These are phyloP conservation scores for Urocitellus parryii DNA, from an alignment of 2,113 vertebrate species.

Conservation along the genomic window DNA sequence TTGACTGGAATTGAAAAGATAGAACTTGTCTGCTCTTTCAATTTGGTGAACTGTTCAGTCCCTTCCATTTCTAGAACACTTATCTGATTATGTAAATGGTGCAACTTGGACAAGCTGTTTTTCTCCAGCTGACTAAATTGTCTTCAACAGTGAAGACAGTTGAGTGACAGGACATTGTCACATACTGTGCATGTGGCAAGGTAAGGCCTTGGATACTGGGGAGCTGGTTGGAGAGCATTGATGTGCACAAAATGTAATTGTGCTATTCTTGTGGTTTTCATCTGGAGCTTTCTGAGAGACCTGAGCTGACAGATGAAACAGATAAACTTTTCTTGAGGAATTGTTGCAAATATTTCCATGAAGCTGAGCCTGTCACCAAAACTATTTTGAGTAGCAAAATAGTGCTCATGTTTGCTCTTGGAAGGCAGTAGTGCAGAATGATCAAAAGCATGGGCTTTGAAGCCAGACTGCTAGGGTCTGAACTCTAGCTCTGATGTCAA, in stretches of 20 bases:
- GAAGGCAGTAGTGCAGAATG: not conserved
- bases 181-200: not conserved
- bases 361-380: not conserved
- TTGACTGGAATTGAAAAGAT: not conserved
- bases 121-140: not conserved
- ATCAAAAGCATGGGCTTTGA: not conserved
- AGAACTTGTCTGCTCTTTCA: not conserved
- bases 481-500: not conserved
- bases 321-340: not conserved
- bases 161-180: not conserved
- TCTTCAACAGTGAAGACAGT: not conserved
- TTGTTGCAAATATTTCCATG: not conserved
- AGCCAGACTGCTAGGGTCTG: not conserved
- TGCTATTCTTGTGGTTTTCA: not conserved
- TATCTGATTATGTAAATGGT: not conserved
- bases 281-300: not conserved
- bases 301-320: not conserved
- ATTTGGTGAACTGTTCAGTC: not conserved
- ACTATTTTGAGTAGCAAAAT: not conserved
- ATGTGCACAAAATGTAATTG: not conserved
- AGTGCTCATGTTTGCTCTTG: not conserved
- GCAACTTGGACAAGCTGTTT: not conserved
- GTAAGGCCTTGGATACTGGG: no score
- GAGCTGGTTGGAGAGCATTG: not conserved
- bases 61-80: constrained; percentile 19